Evolutionary conservation across 2,113 vertebrate species (phyloP).

Genomic region (Pedetes capensis): DNA sequence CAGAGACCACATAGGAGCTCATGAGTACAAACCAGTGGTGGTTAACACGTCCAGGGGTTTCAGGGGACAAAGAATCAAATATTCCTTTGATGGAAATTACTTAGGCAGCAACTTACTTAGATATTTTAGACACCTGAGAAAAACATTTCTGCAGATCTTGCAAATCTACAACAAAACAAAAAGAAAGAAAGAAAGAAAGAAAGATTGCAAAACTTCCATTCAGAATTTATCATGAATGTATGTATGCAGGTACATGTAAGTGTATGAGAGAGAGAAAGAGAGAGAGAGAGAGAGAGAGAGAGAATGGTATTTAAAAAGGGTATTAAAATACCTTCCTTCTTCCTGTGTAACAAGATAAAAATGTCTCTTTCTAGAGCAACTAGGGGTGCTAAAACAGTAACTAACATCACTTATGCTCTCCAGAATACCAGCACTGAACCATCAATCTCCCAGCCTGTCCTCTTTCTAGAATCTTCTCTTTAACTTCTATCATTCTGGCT

Average conservation of each 20-base stretch:
- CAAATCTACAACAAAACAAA: background rate
- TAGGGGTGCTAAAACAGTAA: background rate
- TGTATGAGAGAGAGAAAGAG: background rate
- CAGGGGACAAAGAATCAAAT: background rate
- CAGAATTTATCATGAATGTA: background rate
- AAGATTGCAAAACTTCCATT: background rate
- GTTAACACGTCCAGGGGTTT: background rate
- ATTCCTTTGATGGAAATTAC: background rate
- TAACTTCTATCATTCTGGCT: background rate
- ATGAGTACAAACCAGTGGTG: background rate
- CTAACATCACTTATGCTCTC: background rate
- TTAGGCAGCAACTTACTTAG: background rate
- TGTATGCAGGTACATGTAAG: too few relatives aligned
- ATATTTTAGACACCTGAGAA: background rate
- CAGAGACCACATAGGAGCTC: background rate
- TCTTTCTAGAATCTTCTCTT: background rate
- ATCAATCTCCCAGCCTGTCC: background rate
- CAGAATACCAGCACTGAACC: background rate
- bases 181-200: background rate
- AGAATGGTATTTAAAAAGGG: background rate
- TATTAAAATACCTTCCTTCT: background rate
- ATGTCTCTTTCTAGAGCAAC: background rate
- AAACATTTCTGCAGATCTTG: accelerated
- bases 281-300: background rate
- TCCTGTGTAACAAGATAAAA: too few relatives aligned